These are phyloP conservation scores for Diploscapter pachys DNA, from an alignment of 1,140 invertebrate species.

Conservation along the genomic window DNA sequence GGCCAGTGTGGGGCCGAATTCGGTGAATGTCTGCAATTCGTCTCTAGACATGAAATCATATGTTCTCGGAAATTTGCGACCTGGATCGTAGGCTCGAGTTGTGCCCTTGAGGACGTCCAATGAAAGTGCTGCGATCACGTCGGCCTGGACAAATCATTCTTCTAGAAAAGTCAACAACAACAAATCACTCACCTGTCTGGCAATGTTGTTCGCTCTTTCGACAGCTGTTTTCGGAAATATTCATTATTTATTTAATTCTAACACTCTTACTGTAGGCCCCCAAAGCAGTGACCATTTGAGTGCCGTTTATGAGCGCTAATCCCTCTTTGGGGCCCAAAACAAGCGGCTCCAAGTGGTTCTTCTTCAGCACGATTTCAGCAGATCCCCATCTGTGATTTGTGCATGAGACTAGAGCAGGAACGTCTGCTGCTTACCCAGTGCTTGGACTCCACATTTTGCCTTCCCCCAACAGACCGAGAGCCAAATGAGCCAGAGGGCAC, in stretches of 20 bases:
- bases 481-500: slow-evolving; percentile 71
- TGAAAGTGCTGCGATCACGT: slow-evolving; percentile 72
- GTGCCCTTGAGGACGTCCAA: slow-evolving; percentile 74
- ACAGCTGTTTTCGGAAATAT: background rate
- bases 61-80: slow-evolving; percentile 59
- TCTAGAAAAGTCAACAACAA: no score
- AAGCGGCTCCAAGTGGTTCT: slow-evolving; percentile 67
- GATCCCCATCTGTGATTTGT: slow-evolving; percentile 64
- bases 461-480: slow-evolving; percentile 72
- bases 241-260: background rate
- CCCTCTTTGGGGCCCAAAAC: slow-evolving; percentile 71
- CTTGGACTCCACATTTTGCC: slow-evolving; percentile 75
- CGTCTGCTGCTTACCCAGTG: slow-evolving; percentile 62
- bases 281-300: slow-evolving; percentile 72
- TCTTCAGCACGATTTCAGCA: slow-evolving; percentile 67
- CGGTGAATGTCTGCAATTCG: slow-evolving; percentile 67
- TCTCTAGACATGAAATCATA: slow-evolving; percentile 1
- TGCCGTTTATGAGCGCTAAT: slow-evolving; percentile 73
- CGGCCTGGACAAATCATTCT: slow-evolving; percentile 63
- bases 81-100: slow-evolving; percentile 69
- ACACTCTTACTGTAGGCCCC: slow-evolving; percentile 66
- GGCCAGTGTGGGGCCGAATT: slow-evolving; percentile 70
- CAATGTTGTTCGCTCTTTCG: background rate
- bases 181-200: background rate
- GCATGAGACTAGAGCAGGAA: background rate